Evolutionary conservation across 2,888 invertebrate genomes (phyloP).

Genomic region (Microctonus hyperodae): DNA sequence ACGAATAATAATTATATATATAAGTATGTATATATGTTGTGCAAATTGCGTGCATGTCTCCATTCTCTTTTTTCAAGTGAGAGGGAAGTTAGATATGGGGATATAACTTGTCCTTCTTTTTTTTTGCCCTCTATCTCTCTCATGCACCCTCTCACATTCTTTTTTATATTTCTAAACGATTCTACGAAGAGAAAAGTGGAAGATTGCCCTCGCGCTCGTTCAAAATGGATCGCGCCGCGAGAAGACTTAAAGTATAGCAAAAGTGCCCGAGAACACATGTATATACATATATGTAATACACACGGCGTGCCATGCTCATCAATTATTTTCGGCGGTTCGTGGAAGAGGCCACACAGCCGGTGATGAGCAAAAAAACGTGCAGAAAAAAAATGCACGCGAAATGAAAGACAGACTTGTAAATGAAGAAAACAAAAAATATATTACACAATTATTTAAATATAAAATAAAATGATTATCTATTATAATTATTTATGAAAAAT

Average conservation of each 20-base stretch:
- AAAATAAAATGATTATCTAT: background rate
- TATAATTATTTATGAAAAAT: no score
- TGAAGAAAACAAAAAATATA: conserved; percentile 17
- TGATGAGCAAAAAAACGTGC: conserved; percentile 15
- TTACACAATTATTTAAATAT: background rate
- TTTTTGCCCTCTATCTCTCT: conserved; percentile 7
- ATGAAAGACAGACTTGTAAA: conserved; percentile 11
- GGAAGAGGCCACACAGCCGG: conserved; percentile 31
- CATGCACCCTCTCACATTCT: conserved; percentile 21
- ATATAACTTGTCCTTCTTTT: conserved; percentile 22
- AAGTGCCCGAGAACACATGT: conserved; percentile 15
- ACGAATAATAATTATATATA: background rate
- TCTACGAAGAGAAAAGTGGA: conserved; percentile 46
- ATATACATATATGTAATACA: conserved; percentile 22
- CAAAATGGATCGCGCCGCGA: conserved; percentile 41
- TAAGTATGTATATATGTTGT: background rate
- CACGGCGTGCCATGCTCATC: conserved; percentile 34
- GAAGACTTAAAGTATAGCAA: conserved; percentile 18
- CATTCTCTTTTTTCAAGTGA: conserved; percentile 13
- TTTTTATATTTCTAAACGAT: conserved; percentile 40
- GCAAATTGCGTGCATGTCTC: conserved; percentile 21
- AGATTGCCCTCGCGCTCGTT: conserved; percentile 44
- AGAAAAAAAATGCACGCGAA: conserved; percentile 21
- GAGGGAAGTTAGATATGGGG: background rate
- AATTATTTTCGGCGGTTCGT: conserved; percentile 44